Percentiles rank a stretch among this genome's conserved stretches.
Evolutionary conservation across 2,888 invertebrate species (phyloP).

Genomic region (Cheilosia soror): DNA sequence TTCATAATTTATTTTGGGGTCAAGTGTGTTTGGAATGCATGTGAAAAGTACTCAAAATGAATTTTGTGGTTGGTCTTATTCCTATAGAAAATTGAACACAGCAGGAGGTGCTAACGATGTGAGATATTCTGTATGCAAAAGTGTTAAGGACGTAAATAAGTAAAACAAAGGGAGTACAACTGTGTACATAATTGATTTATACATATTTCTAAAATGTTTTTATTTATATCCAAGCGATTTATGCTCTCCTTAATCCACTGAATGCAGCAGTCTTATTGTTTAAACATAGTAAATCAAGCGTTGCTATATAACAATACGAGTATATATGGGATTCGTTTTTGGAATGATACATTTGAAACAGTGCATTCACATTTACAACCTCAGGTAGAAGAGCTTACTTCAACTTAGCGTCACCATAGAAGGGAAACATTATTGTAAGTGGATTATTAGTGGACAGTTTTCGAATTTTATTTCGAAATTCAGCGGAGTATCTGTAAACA

Average conservation of each 20-base stretch:
- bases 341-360: background rate
- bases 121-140: background rate
- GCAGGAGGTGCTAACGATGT: constrained; percentile 21
- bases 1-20: constrained; percentile 20
- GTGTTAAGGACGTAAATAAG: background rate
- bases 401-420: background rate
- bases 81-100: constrained; percentile 5
- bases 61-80: background rate
- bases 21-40: constrained; percentile 26
- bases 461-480: background rate
- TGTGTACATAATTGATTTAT: too few species aligned
- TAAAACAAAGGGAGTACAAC: too few species aligned
- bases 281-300: too few species aligned
- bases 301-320: background rate
- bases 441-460: background rate
- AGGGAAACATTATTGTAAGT: background rate
- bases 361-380: background rate
- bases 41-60: constrained; percentile 29
- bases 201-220: too few species aligned
- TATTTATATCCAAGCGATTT: too few species aligned
- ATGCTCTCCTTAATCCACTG: too few species aligned
- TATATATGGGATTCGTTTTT: background rate
- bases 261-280: too few species aligned
- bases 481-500: background rate
- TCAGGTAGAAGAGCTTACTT: background rate